Conservation (phyloP, 2,113 vertebrate species). For the Xerus inauris region DNA sequence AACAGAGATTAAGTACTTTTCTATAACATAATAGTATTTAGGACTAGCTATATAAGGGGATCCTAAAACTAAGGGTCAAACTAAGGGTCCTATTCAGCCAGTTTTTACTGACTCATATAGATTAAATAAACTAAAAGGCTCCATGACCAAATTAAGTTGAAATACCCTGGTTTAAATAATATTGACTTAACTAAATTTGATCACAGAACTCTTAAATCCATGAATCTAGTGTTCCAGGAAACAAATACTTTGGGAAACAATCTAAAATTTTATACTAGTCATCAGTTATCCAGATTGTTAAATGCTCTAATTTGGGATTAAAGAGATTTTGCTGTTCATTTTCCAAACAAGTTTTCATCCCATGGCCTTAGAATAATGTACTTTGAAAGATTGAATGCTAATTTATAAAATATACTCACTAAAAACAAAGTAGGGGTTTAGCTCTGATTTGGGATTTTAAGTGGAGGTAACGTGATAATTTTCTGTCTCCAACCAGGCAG, state of each 20-base stretch:
- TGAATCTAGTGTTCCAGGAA: not conserved
- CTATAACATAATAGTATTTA: not conserved
- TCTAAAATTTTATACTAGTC: not conserved
- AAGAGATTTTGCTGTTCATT: conserved; percentile 19
- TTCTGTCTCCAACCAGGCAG: conserved; percentile 85
- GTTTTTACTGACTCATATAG: not conserved
- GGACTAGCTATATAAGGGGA: not conserved
- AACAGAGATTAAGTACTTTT: not conserved
- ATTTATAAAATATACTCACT: not conserved
- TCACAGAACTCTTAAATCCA: not conserved
- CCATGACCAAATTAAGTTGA: not conserved
- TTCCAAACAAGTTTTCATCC: not conserved
- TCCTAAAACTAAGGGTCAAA: not conserved
- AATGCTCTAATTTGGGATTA: not conserved
- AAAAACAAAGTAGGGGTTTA: not conserved
- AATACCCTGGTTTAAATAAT: not conserved
- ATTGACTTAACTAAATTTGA: not conserved
- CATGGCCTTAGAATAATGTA: not conserved
- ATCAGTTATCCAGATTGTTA: not conserved
- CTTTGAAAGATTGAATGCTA: not conserved
- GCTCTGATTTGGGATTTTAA: not conserved
- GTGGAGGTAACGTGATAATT: not conserved
- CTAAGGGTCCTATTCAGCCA: not conserved
- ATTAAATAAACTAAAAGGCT: not conserved
- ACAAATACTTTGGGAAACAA: not conserved